These are phyloP conservation scores for Aphidoletes aphidimyza DNA, from an alignment of 2,888 invertebrate genomes.

Conservation along the genomic window DNA sequence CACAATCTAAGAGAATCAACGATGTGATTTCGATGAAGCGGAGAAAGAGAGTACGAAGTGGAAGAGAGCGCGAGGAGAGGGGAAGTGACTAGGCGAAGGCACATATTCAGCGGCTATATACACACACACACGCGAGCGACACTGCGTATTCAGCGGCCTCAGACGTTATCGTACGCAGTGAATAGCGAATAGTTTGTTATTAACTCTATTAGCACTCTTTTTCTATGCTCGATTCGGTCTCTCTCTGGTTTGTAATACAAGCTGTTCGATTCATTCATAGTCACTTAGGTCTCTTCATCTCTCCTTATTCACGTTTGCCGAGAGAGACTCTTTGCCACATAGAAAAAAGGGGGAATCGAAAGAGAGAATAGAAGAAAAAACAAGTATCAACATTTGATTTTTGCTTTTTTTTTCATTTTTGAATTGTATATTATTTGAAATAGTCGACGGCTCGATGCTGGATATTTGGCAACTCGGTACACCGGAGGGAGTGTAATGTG, in stretches of 20 bases:
- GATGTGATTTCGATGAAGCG: background rate
- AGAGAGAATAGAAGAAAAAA: background rate
- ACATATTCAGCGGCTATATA: background rate
- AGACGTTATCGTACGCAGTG: background rate
- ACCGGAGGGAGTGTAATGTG: constrained; percentile 1
- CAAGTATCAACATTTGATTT: background rate
- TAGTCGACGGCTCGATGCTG: background rate
- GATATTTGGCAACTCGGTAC: no score
- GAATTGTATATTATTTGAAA: background rate
- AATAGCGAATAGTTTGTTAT: background rate
- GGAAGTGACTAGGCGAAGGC: no score
- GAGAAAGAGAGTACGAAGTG: background rate
- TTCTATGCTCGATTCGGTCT: no score
- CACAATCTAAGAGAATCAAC: background rate
- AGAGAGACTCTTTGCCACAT: background rate
- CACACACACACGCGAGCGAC: background rate
- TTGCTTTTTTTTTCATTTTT: background rate
- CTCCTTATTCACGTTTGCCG: no score
- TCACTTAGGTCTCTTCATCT: no score
- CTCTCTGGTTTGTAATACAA: no score
- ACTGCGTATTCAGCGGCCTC: background rate
- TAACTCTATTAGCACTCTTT: background rate
- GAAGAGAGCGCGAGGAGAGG: no score
- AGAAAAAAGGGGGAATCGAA: background rate
- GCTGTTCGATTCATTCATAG: no score